Evolutionary conservation across 2,797 vertebrate genomes (phyloP).

Genomic region (Coilia nasus): DNA sequence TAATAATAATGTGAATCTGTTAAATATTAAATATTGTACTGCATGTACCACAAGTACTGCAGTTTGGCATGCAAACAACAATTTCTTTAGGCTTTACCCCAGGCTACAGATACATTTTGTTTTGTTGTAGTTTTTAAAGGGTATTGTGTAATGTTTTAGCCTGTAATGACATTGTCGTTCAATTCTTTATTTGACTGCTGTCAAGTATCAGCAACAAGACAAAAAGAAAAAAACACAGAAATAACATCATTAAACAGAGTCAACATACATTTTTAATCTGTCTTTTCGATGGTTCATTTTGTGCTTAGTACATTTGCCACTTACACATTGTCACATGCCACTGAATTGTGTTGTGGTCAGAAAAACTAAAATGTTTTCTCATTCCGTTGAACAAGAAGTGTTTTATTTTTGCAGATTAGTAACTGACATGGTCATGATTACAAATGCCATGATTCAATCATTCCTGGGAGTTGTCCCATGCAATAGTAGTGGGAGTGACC

Average conservation of each 20-base stretch:
- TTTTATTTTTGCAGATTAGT: not conserved
- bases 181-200: not conserved
- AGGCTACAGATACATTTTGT: too few relatives aligned
- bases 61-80: too few relatives aligned
- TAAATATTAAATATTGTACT: too few relatives aligned
- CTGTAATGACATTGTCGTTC: too few relatives aligned
- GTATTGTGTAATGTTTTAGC: too few relatives aligned
- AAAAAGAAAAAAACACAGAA: not conserved
- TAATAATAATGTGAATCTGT: too few relatives aligned
- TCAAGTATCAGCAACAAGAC: not conserved
- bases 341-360: not conserved
- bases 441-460: not conserved
- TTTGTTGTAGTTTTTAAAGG: too few relatives aligned
- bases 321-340: conserved; percentile 5
- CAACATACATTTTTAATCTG: not conserved
- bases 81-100: too few relatives aligned
- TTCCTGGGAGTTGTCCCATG: not conserved
- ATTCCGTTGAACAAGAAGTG: not conserved
- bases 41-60: too few relatives aligned
- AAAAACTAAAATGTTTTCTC: not conserved
- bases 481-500: not conserved
- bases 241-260: not conserved
- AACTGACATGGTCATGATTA: not conserved
- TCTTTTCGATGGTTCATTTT: not conserved
- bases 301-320: not conserved